phyloP scores from a whole-genome alignment of 1,140 invertebrate species.

The Hormaphis cornu region DNA sequence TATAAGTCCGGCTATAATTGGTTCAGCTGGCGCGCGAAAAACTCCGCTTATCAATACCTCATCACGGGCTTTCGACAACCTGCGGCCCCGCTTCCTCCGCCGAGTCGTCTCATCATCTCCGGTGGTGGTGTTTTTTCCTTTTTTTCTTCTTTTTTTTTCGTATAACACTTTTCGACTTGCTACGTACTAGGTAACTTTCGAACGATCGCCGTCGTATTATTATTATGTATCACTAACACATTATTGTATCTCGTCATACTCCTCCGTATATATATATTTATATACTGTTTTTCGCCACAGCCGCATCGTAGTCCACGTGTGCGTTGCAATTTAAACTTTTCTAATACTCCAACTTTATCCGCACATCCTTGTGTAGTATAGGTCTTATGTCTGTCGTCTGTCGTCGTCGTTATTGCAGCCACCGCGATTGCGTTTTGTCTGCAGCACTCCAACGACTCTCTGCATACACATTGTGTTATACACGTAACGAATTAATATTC shows the following conservation, averaged over 20 bases:
- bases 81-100: neutral
- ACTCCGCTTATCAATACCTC: conserved; percentile 31
- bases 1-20: conserved; percentile 30
- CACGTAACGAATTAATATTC: too few relatives aligned
- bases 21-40: conserved; percentile 30
- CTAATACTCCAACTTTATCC: conserved; percentile 11
- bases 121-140: neutral
- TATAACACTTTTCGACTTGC: neutral
- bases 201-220: neutral
- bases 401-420: too few relatives aligned
- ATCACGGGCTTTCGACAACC: conserved; percentile 8
- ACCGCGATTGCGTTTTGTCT: too few relatives aligned
- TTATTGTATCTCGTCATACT: neutral
- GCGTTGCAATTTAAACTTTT: conserved; percentile 6
- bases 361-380: too few relatives aligned
- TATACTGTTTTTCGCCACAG: neutral
- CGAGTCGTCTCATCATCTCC: neutral
- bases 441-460: too few relatives aligned
- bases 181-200: neutral
- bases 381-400: too few relatives aligned
- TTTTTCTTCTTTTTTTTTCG: neutral
- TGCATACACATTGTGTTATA: too few relatives aligned
- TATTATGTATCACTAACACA: neutral
- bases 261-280: neutral
- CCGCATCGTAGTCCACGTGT: neutral